Conservation (phyloP, 2,888 invertebrate genomes). For the Athripsodes cinereus region DNA sequence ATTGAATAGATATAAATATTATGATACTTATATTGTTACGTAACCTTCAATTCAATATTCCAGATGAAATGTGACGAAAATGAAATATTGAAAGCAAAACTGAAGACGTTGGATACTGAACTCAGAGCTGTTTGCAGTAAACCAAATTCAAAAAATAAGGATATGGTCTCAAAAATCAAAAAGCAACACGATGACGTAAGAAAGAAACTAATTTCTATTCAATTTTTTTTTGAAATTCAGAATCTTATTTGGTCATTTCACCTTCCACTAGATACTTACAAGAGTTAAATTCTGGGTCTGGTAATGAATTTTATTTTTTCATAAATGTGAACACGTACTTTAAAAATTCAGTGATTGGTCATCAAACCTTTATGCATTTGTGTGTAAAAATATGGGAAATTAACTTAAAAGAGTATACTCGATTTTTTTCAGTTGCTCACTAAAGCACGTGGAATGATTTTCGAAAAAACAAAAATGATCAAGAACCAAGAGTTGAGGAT, state of each 20-base stretch:
- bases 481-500: constrained; percentile 77
- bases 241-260: too few species aligned
- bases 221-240: too few species aligned
- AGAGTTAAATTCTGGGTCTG: too few species aligned
- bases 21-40: neutral
- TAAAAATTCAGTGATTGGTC: too few species aligned
- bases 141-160: constrained; percentile 46
- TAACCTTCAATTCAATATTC: constrained; percentile 4
- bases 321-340: too few species aligned
- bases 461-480: constrained; percentile 70
- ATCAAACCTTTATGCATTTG: too few species aligned
- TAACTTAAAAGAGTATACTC: neutral
- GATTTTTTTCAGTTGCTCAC: constrained; percentile 46
- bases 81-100: constrained; percentile 46
- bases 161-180: constrained; percentile 47
- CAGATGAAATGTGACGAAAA: constrained; percentile 51
- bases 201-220: too few species aligned
- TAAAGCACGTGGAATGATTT: constrained; percentile 63
- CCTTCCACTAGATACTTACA: too few species aligned
- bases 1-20: neutral
- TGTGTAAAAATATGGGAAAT: too few species aligned
- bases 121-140: constrained; percentile 44
- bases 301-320: too few species aligned
- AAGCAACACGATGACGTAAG: constrained; percentile 47
- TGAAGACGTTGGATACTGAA: constrained; percentile 45